Evolutionary conservation across 1,140 invertebrate genomes (phyloP), one percentile per base, ranked within the genome.

Genomic region (Belonocnema kinseyi): DNA sequence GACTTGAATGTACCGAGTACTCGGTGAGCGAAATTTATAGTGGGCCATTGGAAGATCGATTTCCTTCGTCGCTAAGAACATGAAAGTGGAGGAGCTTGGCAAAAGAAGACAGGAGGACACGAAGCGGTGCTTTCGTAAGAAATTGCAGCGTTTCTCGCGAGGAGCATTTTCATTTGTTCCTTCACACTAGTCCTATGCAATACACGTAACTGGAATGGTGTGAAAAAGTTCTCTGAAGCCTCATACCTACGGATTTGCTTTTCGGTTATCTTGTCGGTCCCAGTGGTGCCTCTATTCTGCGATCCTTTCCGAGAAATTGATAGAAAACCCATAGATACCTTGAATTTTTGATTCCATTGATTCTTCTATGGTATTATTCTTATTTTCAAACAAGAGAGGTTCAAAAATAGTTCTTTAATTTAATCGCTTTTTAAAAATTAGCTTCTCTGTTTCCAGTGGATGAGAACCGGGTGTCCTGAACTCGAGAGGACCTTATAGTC

Each of bases 81-180:
- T 17, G 56, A n/a, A 75, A 75, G 58, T 46, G 58, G 16, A 58
- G 11, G 11, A 58, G 40, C 33, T 58, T 51, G 16, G 26, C 50
- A 13, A 54, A 75, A 72, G 53, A 72, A 74, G 70, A 78, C 19
- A 54, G 72, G 74, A 40, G 50, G 52, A 80, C 71, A 50, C 61
- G 72, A 46, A 54, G 50, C 54, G 56, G 58, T 72, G 58, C 50
- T 58, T 72, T 70, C 72, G 33, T 74, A 79, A 84, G 74, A 81
- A 82, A 84, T 84, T 79, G 76, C 77, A 46, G 70, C 74, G 53
- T 74, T 66, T 76, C 73, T 75, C 66, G 58, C 51, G 74, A 80
- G 72, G 50, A 77, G 76, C 72, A 76, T 84, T 82, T 84, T 75
- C 79, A 82, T 82, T 84, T 83, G 78, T 83, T 78, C 76, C 52